Evolutionary conservation across 2,888 invertebrate species (phyloP), one percentile per base, ranked within the genome.

Genomic region (Rhamnusium bicolor): DNA sequence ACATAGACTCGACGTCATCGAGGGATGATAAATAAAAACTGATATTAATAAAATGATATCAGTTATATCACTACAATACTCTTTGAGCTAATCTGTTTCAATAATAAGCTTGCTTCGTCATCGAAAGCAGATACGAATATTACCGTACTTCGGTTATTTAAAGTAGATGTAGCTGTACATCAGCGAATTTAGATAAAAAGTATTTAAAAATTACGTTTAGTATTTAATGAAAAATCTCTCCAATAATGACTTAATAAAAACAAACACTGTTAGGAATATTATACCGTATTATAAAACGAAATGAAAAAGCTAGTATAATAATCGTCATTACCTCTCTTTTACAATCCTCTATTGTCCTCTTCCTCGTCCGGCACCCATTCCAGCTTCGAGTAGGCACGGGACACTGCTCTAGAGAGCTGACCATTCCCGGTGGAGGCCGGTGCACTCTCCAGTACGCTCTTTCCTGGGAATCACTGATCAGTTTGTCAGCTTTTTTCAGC

Each of bases 371-470:
- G 49, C 91, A 90, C 29, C 75, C 94, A 80, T 91, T 91, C 73
- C 94, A 90, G 83, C 92, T 92, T 75, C 95, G 90, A 73, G 93
- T 93, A 56, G 96, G 95, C 80, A 96, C 93, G 46, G 96, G 96
- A 85, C 95, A 94, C 73, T 94, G 94, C 88, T 98, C 97, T 79
- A 97, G 90, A 78, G 94, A 94, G 84, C 94, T 94, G 78, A 94
- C 92, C 87, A 94, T 93, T 71, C 97, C 96, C 18, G 97, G 97
- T 71, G 97, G 97, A 68, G 98, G 98, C 83, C 98, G 92, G 86
- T 97, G 95, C 70, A 98, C 96, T 79, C 97, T 92, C 99, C 99
- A 99, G 89, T 97, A 99, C 65, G 99, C 98, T 80, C 97, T 92
- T 88, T 99, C 99, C 87, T 99, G 98, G 79, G 97, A 96, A 88